Conservation (phyloP, 2,113 vertebrate genomes). For the Ranitomeya imitator region DNA sequence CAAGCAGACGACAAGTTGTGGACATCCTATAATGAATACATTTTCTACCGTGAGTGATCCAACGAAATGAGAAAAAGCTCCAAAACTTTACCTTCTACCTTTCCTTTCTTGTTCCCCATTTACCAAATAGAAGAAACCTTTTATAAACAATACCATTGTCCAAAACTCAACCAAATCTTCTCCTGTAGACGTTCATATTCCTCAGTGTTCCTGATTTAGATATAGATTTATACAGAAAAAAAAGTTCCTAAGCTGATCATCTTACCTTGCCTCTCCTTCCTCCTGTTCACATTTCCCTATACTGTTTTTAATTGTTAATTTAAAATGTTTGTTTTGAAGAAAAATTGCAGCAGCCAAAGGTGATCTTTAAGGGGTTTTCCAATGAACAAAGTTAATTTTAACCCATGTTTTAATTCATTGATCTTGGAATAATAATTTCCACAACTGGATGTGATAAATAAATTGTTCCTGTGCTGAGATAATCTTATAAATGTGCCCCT, state of each 20-base stretch:
- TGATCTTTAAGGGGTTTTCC: too few relatives aligned
- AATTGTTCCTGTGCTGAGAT: too few relatives aligned
- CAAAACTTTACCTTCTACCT: conserved; percentile 41
- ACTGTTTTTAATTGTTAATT: neutral
- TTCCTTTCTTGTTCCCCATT: conserved; percentile 46
- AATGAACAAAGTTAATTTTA: too few relatives aligned
- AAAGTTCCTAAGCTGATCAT: neutral
- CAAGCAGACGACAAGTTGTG: conserved; percentile 96
- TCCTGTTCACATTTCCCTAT: neutral
- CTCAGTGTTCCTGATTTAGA: neutral
- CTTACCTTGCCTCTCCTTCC: neutral
- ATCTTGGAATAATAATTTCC: too few relatives aligned
- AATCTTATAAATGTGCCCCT: too few relatives aligned
- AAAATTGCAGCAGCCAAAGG: too few relatives aligned
- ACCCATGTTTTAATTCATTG: too few relatives aligned
- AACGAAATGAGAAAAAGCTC: neutral
- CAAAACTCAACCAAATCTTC: neutral
- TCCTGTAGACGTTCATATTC: neutral
- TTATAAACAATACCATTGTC: neutral
- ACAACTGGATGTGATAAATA: too few relatives aligned
- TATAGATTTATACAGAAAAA: neutral
- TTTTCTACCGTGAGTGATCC: conserved; percentile 95
- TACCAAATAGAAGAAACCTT: neutral
- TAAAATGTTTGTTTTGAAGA: neutral
- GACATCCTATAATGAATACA: conserved; percentile 98